Base-by-base conservation (phyloP, 2,113 vertebrate genomes). In the Malurus melanocephalus region DNA sequence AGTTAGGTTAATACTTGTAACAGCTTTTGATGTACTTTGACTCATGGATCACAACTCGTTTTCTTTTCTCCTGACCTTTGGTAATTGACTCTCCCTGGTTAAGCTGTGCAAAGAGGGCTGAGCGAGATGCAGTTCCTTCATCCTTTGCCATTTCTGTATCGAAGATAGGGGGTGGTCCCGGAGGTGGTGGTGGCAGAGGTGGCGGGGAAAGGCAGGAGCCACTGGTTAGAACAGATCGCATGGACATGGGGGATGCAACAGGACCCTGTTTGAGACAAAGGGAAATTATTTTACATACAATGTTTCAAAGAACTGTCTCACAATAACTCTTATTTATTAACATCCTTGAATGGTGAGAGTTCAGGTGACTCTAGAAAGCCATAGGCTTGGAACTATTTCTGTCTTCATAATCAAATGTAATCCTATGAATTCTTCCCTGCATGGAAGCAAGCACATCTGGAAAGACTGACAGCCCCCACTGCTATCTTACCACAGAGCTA, bases 61-160 rank as follows among this genome's bases (percentile, higher is more conserved):
- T 56, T 60, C 46, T 87, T 68, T 52, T 55, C 65, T 90, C 46
- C 95, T 92, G 46, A 99, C 99, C 99, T 98, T 97, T 99, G 27
- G 98, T 99, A 75, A 99, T 99, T 17, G 97, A 97, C 95, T 98
- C 98, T 93, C 99, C 99, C 96, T 99, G 98, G 94, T 99, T 99
- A 43, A 99, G 98, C 93, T 99, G 98, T 40, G 98, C 98, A 71
- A 99, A 99, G 7, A 99, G 97, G 13, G 98, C 98, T 1, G 98
- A 98, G 68, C 98, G 98, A 59, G 97, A 90, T 3, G 98, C 94
- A 2, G 93, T 91, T 28, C 97, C 68, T 8, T 96, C 97, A 32
- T 97, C 95, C 93, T 95, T 97, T 4, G 80, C 20, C 2, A 93
- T 74, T 51, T 95, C 94, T 45, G 97, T 94, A 24, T 97, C 95